Base-by-base conservation (phyloP, 2,797 vertebrate species). In the Steatocranus sp. region DNA sequence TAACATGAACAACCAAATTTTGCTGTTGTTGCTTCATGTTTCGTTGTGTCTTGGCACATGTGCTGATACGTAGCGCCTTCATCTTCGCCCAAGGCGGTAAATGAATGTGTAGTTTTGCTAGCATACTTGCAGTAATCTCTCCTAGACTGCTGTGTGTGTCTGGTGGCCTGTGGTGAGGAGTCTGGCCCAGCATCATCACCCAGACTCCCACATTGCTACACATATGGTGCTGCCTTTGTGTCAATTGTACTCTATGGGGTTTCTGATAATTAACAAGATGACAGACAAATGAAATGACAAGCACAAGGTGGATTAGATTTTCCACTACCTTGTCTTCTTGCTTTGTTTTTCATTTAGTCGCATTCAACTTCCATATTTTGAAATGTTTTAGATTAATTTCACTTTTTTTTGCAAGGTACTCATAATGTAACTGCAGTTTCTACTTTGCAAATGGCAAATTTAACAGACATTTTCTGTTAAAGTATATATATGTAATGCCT, bases 191-290 rank as follows among this genome's bases (percentile, higher is more conserved):
- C 91, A 82, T 89, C 88, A 90, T 92, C 91, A 89, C 89, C 81
- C 83, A 86, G 87, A 79, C 83, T 94, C 91, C 91, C 89, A 94
- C 93, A 82, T 91, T 85, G 80, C 88, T 79, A 80, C 89, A 89
- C 93, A 95, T 94, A 94, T 93, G 90, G 86, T 34, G 83, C 86
- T 80, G 85, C 91, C 83, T 94, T 93, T 91, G 86, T 94, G 92
- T 95, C 93, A 94, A 91, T 93, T 91, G 89, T 84, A 83, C 92
- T 92, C 89, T 80, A 74, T 86, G 91, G 85, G 93, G 91, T 90
- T 93, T 91, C 90, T 87, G 86, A 90, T 95, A 95, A 96, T 96
- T 95, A 95, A 93, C 92, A 92, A 95, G 91, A 95, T 88, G 89
- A 92, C 89, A 94, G 91, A 94, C 88, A 86, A 87, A 88, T 84